These are phyloP conservation scores for Chelidonichthys spinosus DNA, from an alignment of 2,797 vertebrate species.

Conservation along the genomic window DNA sequence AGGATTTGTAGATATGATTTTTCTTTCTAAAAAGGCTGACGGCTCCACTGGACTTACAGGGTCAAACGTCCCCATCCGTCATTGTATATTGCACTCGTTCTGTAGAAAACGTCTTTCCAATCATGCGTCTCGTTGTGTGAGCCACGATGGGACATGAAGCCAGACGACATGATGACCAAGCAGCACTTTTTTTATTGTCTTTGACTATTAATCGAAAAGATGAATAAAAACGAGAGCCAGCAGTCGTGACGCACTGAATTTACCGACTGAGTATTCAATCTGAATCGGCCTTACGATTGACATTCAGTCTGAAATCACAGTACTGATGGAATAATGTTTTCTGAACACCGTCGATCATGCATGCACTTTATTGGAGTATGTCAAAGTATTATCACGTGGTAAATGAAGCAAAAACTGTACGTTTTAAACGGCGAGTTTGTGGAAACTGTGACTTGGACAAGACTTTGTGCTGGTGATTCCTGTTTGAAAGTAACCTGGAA, in stretches of 20 bases:
- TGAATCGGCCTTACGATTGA: conserved; percentile 61
- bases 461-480: conserved; percentile 60
- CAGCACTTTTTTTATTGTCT: conserved; percentile 52
- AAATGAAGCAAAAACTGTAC: conserved; percentile 66
- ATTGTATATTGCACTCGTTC: conserved; percentile 91
- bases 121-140: conserved; percentile 80
- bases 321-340: conserved; percentile 55
- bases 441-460: conserved; percentile 62
- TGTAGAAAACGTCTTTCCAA: conserved; percentile 86
- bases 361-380: conserved; percentile 80
- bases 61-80: conserved; percentile 91
- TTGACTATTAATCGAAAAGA: conserved; percentile 81
- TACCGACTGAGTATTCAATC: conserved; percentile 43
- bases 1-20: conserved; percentile 89
- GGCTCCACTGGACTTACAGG: conserved; percentile 97
- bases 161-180: conserved; percentile 68
- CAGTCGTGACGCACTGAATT: conserved; percentile 48
- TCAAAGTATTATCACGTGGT: conserved; percentile 70
- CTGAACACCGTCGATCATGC: conserved; percentile 72
- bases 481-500: conserved; percentile 49
- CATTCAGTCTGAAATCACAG: conserved; percentile 41
- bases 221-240: conserved; percentile 86
- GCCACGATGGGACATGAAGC: conserved; percentile 84
- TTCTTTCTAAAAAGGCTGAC: conserved; percentile 87
- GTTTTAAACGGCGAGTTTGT: conserved; percentile 65